Base-by-base conservation (phyloP, 2,888 invertebrate genomes). In the Mayetiola destructor region DNA sequence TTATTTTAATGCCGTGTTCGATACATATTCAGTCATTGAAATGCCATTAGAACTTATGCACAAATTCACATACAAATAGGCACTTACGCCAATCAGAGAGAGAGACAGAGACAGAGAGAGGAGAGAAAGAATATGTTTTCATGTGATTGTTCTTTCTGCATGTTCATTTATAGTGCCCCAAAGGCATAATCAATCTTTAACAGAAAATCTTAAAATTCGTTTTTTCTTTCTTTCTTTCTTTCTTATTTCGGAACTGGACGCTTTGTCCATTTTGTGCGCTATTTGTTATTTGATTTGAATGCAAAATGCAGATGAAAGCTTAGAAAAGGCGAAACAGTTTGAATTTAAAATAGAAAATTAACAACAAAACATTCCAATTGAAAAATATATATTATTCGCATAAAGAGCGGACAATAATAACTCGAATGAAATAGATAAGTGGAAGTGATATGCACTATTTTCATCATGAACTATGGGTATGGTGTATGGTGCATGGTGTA, bases 171-270 rank as follows among this genome's bases (percentile, higher is more conserved):
- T 48, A 48, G 48, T 27, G 48, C 48, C 48, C 27, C 48, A 27
- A 14, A 48, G 48, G 48, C 48, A 48, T 48, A 48, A 48, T 48
- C 48, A 48, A 48, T 48, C 42, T 42, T 48, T 48, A 23, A 48
- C 27, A 48, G 48, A 48, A n/a, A 48, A 48, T 48, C 48, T 48
- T 27, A 2, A 16, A 40, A 14, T 42, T 12, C 14, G 21, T 48
- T 48, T 48, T 27, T 18, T 18, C 18, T 39, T 3, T 39, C 18
- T 39, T 10, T 39, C 39, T 8, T 18, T 39, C 16, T 10, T 20
- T 39, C 27, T 48, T n/a, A 6, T 20, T 39, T n/a, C n/a, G 23
- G 14, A 23, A 27, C 27, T 14, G n/a, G 23, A 2, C 10, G 16
- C 39, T 16, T 18, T 10, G 3, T 3, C 39, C 18, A 12, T 36